These are phyloP conservation scores for Poeciliopsis turneri DNA, from an alignment of 2,797 vertebrate species.

Conservation along the genomic window DNA sequence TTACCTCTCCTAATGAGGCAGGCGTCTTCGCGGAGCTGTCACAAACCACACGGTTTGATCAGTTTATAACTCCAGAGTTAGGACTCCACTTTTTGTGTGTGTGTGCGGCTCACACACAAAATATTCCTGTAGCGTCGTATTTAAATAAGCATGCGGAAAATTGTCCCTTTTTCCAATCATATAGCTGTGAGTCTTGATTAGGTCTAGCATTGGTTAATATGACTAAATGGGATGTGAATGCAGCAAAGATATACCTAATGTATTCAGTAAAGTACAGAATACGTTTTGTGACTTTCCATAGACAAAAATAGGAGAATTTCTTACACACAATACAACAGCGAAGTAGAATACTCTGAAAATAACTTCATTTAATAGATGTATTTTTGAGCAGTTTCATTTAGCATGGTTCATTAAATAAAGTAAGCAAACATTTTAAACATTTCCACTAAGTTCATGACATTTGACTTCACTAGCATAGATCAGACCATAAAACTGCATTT, in stretches of 20 bases:
- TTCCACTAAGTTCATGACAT: not conserved
- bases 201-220: not conserved
- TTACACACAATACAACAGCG: not conserved
- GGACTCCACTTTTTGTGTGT: conserved; percentile 4
- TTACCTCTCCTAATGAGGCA: conserved; percentile 43
- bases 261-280: not conserved
- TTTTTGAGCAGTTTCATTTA: not conserved
- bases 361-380: not conserved
- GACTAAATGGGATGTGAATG: not conserved
- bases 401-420: not conserved
- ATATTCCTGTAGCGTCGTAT: not conserved
- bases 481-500: not conserved
- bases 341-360: not conserved
- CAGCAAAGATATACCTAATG: not conserved
- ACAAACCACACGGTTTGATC: conserved; percentile 47
- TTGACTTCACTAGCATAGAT: not conserved
- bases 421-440: not conserved
- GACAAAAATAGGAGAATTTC: not conserved
- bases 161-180: not conserved
- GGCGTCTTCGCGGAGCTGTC: conserved; percentile 42
- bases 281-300: not conserved
- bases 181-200: not conserved
- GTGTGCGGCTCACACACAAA: not conserved
- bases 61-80: conserved; percentile 46
- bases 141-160: not conserved